Conservation (phyloP, 2,113 vertebrate genomes). For the Leucoraja erinaceus region DNA sequence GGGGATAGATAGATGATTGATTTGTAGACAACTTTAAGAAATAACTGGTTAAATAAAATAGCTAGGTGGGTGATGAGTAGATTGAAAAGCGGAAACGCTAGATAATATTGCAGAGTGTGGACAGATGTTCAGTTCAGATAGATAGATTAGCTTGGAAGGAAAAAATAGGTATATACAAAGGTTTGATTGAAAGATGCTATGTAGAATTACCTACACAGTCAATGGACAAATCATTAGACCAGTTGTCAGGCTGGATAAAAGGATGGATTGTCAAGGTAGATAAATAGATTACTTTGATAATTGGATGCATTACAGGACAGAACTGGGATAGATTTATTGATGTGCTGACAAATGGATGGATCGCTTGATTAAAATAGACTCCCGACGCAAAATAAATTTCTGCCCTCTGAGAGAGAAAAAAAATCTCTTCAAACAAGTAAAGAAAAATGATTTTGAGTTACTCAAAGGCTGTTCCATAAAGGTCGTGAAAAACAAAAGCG, state of each 20-base stretch:
- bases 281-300: constrained; percentile 36
- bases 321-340: constrained; percentile 13
- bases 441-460: constrained; percentile 25
- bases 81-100: not conserved
- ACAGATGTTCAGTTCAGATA: constrained; percentile 28
- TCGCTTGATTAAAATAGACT: constrained; percentile 29
- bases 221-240: constrained; percentile 22
- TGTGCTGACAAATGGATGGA: not conserved
- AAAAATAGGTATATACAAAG: constrained; percentile 2
- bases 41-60: constrained; percentile 26
- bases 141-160: constrained; percentile 11
- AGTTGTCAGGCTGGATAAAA: constrained; percentile 2
- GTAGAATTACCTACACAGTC: constrained; percentile 13
- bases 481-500: constrained; percentile 16
- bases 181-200: constrained; percentile 26
- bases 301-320: constrained; percentile 13
- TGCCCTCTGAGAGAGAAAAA: not conserved
- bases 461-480: constrained; percentile 4
- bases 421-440: not conserved
- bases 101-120: not conserved
- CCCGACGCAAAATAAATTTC: constrained; percentile 24
- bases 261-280: constrained; percentile 30
- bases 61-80: not conserved
- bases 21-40: not conserved
- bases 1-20: not conserved